Percentiles rank a stretch among this genome's conserved stretches.
phyloP scores from a whole-genome alignment of 2,797 vertebrate species.

The Chiloscyllium punctatum region DNA sequence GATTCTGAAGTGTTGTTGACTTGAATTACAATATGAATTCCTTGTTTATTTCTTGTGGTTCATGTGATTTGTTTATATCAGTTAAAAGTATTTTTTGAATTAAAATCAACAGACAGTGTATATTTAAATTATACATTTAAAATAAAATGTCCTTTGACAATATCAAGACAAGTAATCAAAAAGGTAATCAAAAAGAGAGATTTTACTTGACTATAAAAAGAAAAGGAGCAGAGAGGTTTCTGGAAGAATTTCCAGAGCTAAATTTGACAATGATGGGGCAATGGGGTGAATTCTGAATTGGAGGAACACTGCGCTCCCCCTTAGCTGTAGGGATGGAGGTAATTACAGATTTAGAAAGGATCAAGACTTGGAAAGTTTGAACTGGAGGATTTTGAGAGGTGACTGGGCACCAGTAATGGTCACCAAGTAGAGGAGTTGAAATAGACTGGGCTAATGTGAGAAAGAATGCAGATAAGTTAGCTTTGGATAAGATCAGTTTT shows the following conservation, averaged over 20 bases:
- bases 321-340: background rate
- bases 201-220: background rate
- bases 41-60: background rate
- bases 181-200: background rate
- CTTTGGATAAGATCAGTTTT: background rate
- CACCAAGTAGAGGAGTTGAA: background rate
- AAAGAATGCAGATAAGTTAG: background rate
- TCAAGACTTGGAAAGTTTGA: background rate
- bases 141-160: background rate
- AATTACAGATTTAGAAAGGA: background rate
- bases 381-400: background rate
- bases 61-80: background rate
- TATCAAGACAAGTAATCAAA: background rate
- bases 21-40: background rate
- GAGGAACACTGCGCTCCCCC: background rate
- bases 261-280: background rate
- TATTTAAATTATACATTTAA: background rate
- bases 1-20: background rate
- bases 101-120: background rate
- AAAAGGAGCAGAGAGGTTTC: background rate
- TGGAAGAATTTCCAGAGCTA: background rate
- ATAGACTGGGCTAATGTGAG: too few relatives aligned
- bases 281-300: background rate
- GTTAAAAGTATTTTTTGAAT: background rate
- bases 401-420: background rate